phyloP scores from a whole-genome alignment of 2,113 vertebrate species.

The Regulus satrapa region DNA sequence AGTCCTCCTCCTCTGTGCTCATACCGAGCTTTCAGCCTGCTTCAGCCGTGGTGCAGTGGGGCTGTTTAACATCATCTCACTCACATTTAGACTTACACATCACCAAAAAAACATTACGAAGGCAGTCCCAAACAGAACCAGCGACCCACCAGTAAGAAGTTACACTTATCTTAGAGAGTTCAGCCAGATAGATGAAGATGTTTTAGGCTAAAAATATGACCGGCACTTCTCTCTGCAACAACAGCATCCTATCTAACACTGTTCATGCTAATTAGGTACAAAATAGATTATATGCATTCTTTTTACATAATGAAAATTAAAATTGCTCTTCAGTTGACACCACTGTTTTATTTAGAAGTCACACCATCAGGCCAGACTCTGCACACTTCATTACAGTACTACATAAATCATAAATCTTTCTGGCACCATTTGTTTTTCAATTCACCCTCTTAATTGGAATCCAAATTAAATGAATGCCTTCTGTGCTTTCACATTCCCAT shows the following conservation, averaged over 20 bases:
- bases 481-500: background rate
- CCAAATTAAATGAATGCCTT: conserved; percentile 7
- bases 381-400: background rate
- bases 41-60: background rate
- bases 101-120: background rate
- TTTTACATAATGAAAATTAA: background rate
- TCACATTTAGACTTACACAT: background rate
- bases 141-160: background rate
- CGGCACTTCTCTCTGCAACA: background rate
- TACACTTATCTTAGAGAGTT: background rate
- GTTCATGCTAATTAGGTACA: background rate
- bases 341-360: background rate
- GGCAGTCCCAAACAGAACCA: background rate
- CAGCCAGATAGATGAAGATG: background rate
- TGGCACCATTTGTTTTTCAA: background rate
- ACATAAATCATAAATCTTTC: background rate
- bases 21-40: background rate
- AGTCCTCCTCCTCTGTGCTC: background rate
- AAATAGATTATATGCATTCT: background rate
- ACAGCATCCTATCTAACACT: background rate
- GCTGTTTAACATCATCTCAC: background rate
- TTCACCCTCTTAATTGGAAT: background rate
- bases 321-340: background rate
- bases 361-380: background rate
- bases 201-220: background rate